Evolutionary conservation across 2,888 invertebrate genomes (phyloP), one percentile per base, ranked within the genome.

Genomic region (Rhodophaea formosa): DNA sequence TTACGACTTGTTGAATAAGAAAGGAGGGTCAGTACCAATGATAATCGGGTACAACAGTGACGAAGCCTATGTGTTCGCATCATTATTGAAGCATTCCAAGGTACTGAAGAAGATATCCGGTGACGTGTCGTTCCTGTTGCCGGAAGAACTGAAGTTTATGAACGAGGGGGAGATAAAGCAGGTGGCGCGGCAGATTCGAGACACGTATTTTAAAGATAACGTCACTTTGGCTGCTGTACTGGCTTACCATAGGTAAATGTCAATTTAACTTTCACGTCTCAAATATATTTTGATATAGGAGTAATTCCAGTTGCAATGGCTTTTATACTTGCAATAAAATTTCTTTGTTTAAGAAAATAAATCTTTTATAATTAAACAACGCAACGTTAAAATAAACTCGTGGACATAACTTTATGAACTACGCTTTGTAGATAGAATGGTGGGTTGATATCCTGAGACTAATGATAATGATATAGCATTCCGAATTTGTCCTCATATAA

Each of bases 1-100:
- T 1, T 70, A 77, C 17, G 71, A 80, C 17, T 55, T 80, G 23
- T 55, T 90, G 17, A 69, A 73, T 5, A 71, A 66, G 32, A 75
- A 77, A 23, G 61, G 69, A 1, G 61, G 65, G 8, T 60, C 67
- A 14, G 81, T 88, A 30, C 91, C 91, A 0, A 67, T 85, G 63
- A 81, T 91, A 6, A 80, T 87, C 12, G 91, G 91, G 7, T 88
- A 78, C 57, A 89, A 85, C 53, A 81, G 67, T 53, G 72, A 89
- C 49, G 91, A 91, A 65, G 90, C 80, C 1, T 89, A 88, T 62
- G 74, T 89, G 42, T 90, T 91, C 58, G 67, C 78, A 1, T 79
- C 79, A 7, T 70, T 71, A 53, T 62, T 91, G 5, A 75, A 71
- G 58, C 75, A 75, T 53, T 67, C 70, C 6, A 72, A 71, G 16